phyloP scores from a whole-genome alignment of 2,113 vertebrate genomes.

The Callaeas wilsoni region DNA sequence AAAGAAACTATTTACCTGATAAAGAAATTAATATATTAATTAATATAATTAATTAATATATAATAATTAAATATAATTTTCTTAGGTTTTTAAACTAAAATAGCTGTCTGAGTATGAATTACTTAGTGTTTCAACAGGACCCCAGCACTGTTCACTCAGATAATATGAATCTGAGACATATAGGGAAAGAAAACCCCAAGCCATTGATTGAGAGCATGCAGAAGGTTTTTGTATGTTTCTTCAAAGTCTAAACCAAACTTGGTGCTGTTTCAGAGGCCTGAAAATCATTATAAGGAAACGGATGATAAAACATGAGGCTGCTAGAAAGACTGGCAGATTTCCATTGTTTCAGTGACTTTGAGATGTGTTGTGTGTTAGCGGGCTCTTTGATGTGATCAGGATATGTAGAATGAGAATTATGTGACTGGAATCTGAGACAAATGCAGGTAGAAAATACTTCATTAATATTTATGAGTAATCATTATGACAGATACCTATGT shows the following conservation, averaged over 20 bases:
- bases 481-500: not conserved
- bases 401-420: rapidly evolving
- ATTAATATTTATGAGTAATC: not conserved
- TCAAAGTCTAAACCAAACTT: not conserved
- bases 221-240: not conserved
- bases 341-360: not conserved
- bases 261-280: not conserved
- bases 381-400: not conserved
- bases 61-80: not conserved
- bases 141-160: not conserved
- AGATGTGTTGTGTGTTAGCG: not conserved
- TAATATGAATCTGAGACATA: not conserved
- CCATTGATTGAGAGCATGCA: not conserved
- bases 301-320: not conserved
- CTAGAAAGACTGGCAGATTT: not conserved
- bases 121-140: not conserved
- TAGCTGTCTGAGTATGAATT: not conserved
- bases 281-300: not conserved
- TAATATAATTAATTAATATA: too few species aligned
- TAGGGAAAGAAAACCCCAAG: not conserved
- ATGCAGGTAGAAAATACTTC: not conserved
- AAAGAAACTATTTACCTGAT: not conserved
- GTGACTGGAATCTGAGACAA: not conserved
- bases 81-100: not conserved
- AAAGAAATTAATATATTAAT: too few species aligned